phyloP scores from a whole-genome alignment of 2,888 invertebrate species.

The Polydrusus tereticollis region DNA sequence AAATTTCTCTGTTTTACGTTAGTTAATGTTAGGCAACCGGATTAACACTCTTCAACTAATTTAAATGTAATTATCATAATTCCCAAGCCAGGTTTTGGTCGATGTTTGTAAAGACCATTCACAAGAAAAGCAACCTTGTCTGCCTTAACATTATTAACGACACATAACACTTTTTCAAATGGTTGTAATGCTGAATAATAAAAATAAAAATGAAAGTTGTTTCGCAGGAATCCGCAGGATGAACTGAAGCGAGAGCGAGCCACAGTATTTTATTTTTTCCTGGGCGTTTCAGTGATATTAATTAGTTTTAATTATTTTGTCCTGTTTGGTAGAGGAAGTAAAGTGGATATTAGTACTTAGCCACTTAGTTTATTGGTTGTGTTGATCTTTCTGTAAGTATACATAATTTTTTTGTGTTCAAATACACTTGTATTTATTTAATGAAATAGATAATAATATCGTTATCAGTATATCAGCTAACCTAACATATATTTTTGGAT shows the following conservation, averaged over 20 bases:
- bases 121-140: not conserved
- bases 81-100: too few species aligned
- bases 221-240: not conserved
- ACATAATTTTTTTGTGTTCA: too few species aligned
- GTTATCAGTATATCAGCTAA: too few species aligned
- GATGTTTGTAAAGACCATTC: not conserved
- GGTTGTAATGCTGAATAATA: not conserved
- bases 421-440: too few species aligned
- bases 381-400: too few species aligned
- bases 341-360: not conserved
- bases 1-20: too few species aligned
- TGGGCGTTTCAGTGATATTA: not conserved
- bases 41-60: too few species aligned
- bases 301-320: not conserved
- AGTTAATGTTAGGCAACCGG: too few species aligned
- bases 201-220: constrained; percentile 8
- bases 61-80: too few species aligned
- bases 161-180: not conserved
- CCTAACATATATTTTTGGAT: too few species aligned
- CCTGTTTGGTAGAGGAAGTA: not conserved
- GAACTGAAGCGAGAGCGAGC: too few species aligned
- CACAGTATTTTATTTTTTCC: not conserved
- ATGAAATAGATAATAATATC: too few species aligned
- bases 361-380: not conserved
- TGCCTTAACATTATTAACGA: not conserved